Base-by-base conservation (phyloP, 2,888 invertebrate genomes). In the Oegoconia quadripuncta region DNA sequence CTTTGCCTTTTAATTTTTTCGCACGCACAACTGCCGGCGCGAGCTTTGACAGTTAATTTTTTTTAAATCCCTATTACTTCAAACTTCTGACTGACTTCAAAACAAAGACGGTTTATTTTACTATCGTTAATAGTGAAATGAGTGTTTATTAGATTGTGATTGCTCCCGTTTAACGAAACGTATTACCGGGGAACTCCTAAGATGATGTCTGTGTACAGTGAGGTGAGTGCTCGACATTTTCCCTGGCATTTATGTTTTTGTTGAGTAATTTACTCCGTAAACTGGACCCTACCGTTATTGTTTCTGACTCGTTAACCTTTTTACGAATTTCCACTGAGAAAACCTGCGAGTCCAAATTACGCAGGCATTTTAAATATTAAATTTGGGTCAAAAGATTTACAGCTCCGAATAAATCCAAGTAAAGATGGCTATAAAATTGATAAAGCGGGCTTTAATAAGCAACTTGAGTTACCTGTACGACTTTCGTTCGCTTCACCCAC, bases 171-270 rank as follows among this genome's bases (percentile, higher is more conserved):
- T 68, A 69, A 71, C 61, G 72, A 68, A 74, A 72, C 65, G 62
- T 22, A n/a, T n/a, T n/a, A 13, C 28, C 57, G 55, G 60, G 54
- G 57, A 65, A 66, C 51, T 67, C 43, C 53, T 57, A 56, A 75
- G 58, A 87, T 86, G 86, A 83, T 80, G 69, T 81, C 86, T 59
- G 51, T 84, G 45, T 86, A 82, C 67, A 61, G 71, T 58, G 86
- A 87, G 86, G 86, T 86, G 74, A 86, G 86, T 80, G 82, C 65
- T 67, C 77, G 81, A 74, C 76, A 78, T 83, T 81, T 80, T 56
- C 51, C 51, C 60, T 80, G 81, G 51, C 76, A 80, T 81, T 82
- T 76, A 65, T 46, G 69, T 80, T 81, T 81, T 81, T 81, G 72
- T 74, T 66, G 62, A 56, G 74, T 73, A 80, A 74, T 72, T 70